Percentiles rank a stretch among this genome's conserved stretches.
Conservation (phyloP, 1,140 invertebrate species). For the Micrasema minimum region DNA sequence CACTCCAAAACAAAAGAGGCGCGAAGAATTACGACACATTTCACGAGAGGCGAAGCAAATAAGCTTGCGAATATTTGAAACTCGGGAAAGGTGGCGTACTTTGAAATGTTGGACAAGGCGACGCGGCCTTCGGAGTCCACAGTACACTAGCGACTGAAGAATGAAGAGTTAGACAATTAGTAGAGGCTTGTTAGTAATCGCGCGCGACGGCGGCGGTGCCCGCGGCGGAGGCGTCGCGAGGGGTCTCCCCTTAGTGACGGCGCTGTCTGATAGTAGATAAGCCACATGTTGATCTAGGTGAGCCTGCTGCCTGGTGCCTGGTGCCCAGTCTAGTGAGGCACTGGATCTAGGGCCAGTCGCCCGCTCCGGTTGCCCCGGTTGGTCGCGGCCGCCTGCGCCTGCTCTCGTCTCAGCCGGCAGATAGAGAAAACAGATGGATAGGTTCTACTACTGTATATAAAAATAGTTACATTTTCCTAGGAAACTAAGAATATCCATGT, state of each 20-base stretch:
- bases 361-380: no score
- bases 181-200: no score
- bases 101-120: not conserved
- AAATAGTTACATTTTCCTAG: no score
- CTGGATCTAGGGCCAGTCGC: no score
- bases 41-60: not conserved
- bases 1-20: not conserved
- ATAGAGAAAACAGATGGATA: no score
- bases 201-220: not conserved
- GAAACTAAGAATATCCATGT: no score
- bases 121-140: constrained; percentile 11
- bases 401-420: not conserved
- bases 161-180: not conserved
- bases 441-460: no score
- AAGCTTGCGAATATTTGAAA: not conserved
- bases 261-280: not conserved
- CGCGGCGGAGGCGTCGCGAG: not conserved
- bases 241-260: constrained; percentile 1
- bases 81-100: not conserved
- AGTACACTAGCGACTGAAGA: constrained; percentile 1
- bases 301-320: no score
- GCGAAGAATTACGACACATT: not conserved
- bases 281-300: no score
- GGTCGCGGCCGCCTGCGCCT: no score
- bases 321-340: no score